phyloP scores from a whole-genome alignment of 2,888 invertebrate species.

The Gymnocheta viridis region DNA sequence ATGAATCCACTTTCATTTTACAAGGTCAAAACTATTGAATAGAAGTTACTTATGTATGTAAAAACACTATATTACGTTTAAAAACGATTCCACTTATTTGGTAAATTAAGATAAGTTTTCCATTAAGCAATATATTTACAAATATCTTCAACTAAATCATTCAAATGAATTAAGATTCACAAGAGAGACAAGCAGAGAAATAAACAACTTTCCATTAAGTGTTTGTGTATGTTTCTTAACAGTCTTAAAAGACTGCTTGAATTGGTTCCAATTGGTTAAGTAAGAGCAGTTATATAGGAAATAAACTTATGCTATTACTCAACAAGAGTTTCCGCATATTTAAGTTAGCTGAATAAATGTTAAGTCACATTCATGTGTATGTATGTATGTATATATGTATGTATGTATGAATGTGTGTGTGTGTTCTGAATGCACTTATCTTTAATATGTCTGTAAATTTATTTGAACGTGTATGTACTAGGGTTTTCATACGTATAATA shows the following conservation, averaged over 20 bases:
- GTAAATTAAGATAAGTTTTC: not conserved
- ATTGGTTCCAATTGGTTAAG: slow-evolving; percentile 48
- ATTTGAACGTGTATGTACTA: no score
- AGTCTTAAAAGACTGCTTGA: slow-evolving; percentile 28
- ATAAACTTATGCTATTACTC: slow-evolving; percentile 64
- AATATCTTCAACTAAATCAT: slow-evolving; percentile 7
- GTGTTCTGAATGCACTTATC: not conserved
- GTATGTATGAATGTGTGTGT: not conserved
- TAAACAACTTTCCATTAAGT: not conserved
- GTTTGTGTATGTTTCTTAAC: not conserved
- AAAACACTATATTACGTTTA: not conserved
- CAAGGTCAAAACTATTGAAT: not conserved
- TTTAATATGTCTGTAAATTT: not conserved
- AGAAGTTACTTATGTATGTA: not conserved
- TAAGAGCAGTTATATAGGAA: slow-evolving; percentile 44
- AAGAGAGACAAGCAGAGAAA: not conserved
- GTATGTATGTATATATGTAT: slow-evolving; percentile 6
- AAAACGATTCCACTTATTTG: not conserved
- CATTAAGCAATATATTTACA: not conserved
- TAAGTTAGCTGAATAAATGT: slow-evolving; percentile 44
- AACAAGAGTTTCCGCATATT: slow-evolving; percentile 59
- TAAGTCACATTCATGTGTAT: not conserved
- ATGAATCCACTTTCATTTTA: not conserved
- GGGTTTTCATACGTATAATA: no score
- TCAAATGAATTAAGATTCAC: not conserved